A percentile compares a stretch with the other conserved stretches of the same genome.
Evolutionary conservation across 2,797 vertebrate genomes (phyloP).

Genomic region (Hipposideros larvatus): DNA sequence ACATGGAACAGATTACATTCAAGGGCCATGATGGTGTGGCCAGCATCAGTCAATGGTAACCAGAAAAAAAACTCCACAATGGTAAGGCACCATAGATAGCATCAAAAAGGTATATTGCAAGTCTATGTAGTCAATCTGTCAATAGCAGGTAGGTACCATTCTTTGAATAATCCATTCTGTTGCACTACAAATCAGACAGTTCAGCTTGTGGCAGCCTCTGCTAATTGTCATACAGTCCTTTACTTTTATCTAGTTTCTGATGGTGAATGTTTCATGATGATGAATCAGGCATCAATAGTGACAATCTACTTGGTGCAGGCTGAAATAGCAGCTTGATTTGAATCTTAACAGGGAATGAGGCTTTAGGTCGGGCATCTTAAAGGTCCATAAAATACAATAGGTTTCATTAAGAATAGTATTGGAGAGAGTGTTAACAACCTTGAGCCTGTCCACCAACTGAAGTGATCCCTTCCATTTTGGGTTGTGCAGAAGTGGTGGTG

Average conservation of each 20-base stretch:
- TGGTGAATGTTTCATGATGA: background rate
- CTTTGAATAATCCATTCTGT: background rate
- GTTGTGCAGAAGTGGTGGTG: background rate
- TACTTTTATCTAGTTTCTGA: background rate
- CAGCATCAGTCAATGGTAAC: background rate
- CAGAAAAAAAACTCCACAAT: background rate
- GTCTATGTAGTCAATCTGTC: background rate
- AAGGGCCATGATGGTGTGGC: background rate
- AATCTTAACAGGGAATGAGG: background rate
- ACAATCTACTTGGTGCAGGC: background rate
- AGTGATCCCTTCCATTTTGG: background rate
- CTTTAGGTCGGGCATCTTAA: background rate
- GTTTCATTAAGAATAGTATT: background rate
- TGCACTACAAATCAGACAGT: background rate
- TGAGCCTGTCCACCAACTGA: background rate
- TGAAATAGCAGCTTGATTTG: background rate
- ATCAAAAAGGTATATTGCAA: background rate
- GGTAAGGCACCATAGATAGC: background rate
- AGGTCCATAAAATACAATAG: background rate
- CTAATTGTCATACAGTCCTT: background rate
- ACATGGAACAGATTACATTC: background rate
- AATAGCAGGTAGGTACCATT: background rate
- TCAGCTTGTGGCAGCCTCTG: background rate
- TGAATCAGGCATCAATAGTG: background rate
- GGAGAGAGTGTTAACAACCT: background rate